A percentile compares a stretch with the other conserved stretches of the same genome.
These are phyloP conservation scores for Caenorhabditis sp. DNA, from an alignment of 2,888 invertebrate species.

Conservation along the genomic window DNA sequence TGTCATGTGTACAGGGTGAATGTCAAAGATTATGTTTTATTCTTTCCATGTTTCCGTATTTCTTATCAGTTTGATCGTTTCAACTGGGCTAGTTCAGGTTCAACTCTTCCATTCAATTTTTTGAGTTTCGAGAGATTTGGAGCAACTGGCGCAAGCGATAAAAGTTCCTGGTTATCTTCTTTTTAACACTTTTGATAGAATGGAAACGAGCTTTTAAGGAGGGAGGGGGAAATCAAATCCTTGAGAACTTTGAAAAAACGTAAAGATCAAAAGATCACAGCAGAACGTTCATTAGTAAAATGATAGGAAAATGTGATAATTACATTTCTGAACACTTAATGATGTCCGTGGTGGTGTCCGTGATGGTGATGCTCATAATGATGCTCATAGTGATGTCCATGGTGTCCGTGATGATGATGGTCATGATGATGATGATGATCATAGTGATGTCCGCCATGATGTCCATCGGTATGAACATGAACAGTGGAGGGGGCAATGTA, in stretches of 20 bases:
- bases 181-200: too few relatives aligned
- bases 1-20: too few relatives aligned
- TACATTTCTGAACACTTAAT: too few relatives aligned
- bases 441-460: slow-evolving; percentile 24
- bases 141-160: background rate
- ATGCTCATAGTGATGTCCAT: slow-evolving; percentile 35
- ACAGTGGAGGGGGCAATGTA: slow-evolving; percentile 22
- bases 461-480: slow-evolving; percentile 33
- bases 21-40: slow-evolving; percentile 31
- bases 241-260: too few relatives aligned
- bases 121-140: too few relatives aligned
- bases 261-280: too few relatives aligned
- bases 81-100: slow-evolving; percentile 9
- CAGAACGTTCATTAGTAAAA: background rate
- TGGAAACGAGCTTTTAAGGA: too few relatives aligned
- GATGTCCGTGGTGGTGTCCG: slow-evolving; percentile 26
- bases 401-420: slow-evolving; percentile 8
- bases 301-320: background rate
- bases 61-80: slow-evolving; percentile 9
- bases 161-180: too few relatives aligned
- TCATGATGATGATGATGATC: slow-evolving; percentile 28
- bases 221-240: too few relatives aligned
- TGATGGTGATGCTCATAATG: slow-evolving; percentile 9
- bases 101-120: too few relatives aligned
- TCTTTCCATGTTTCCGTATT: background rate